Evolutionary conservation across 1,140 invertebrate species (phyloP).

Genomic region (Latrodectus geometricus): DNA sequence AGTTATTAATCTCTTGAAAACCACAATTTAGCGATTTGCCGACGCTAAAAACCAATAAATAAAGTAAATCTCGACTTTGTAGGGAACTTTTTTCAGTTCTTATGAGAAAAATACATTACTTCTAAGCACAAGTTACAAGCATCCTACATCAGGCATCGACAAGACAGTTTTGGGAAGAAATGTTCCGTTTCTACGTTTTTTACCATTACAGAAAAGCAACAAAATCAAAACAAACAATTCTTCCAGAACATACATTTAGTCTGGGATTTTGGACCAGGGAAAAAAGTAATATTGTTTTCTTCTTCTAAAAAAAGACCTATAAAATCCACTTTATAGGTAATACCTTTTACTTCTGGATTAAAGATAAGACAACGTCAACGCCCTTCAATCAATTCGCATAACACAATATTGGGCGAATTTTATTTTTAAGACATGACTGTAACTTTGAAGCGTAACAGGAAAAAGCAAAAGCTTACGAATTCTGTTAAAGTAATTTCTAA

Average conservation of each 20-base stretch:
- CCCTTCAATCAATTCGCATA: background rate
- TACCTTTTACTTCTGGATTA: constrained; percentile 36
- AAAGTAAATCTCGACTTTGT: constrained; percentile 48
- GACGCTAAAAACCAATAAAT: constrained; percentile 54
- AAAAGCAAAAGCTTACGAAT: too few species aligned
- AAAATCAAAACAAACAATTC: constrained; percentile 55
- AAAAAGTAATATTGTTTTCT: constrained; percentile 59
- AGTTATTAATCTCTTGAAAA: constrained; percentile 62
- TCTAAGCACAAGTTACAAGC: constrained; percentile 18
- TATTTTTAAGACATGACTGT: too few species aligned
- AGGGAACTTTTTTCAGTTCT: constrained; percentile 39
- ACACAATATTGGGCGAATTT: too few species aligned
- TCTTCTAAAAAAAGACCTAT: constrained; percentile 32
- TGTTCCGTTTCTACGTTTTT: constrained; percentile 22
- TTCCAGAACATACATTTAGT: constrained; percentile 47
- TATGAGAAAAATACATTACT: constrained; percentile 56
- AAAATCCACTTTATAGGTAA: constrained; percentile 60
- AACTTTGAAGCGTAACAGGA: too few species aligned
- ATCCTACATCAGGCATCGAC: constrained; percentile 43
- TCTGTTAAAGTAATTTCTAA: too few species aligned
- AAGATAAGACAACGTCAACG: constrained; percentile 17
- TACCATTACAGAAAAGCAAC: background rate
- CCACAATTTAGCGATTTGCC: constrained; percentile 60
- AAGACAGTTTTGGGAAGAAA: constrained; percentile 57
- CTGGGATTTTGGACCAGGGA: constrained; percentile 42